Base-by-base conservation (phyloP, 2,797 vertebrate genomes). In the Cuniculus paca region DNA sequence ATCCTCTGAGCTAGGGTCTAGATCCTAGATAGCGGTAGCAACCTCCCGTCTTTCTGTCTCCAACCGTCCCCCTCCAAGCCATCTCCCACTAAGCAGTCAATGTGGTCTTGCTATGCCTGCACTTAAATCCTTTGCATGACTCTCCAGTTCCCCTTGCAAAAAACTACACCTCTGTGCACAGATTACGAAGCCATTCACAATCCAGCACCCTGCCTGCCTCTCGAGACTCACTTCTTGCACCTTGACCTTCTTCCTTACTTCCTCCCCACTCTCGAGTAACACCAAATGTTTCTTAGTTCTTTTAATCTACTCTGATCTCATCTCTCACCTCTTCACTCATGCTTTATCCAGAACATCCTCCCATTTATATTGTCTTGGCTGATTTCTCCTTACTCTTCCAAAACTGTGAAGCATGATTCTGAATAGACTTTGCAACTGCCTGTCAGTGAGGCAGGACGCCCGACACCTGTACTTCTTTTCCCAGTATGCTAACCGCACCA, bases 311-410 rank as follows among this genome's bases (percentile, higher is more conserved):
- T 5, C 3, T 12, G 5, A 86, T 31, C 9, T 2, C 65, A 26
- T n/a, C 50, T 63, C 63, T 60, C 4, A 0, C 6, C 58, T 19
- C 6, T 45, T 68, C 12, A 45, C 34, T 68, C 39, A 34, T 0
- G 9, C 17, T 54, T n/a, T 31, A 22, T 56, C 20, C 39, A 80
- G 10, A 92, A 39, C 4, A 22, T 17, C 50, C 39, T 81, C 54
- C 79, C 13, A 63, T 14, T 82, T 34, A 61, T 39, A 42, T 22
- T 45, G 50, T 61, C 54, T 72, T 72, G 52, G 39, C 8, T 61
- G 65, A 87, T 39, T 36, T 90, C 74, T 90, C 42, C 54, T 36
- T 68, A 31, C 10, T 34, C n/a, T 45, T 80, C 26, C 90, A 63
- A 65, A 45, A 22, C 74, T 81, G 13, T 1, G 78, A 45, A 65